Evolutionary conservation across 2,888 invertebrate species (phyloP).

Genomic region (Abscondita cerata): DNA sequence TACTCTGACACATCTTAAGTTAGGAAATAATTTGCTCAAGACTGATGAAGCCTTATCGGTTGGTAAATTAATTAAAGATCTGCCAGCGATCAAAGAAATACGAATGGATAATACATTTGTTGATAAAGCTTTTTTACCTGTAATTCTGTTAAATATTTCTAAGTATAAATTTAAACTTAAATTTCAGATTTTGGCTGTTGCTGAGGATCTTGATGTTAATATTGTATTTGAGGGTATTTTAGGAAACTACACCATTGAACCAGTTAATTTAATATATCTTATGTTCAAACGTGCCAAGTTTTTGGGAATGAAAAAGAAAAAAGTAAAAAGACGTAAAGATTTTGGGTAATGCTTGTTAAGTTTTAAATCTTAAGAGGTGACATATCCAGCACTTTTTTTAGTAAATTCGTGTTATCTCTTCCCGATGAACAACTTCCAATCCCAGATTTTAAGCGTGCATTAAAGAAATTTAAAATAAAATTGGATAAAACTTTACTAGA

Average conservation of each 20-base stretch:
- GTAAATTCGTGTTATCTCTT: no score
- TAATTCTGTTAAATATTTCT: constrained; percentile 37
- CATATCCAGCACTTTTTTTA: no score
- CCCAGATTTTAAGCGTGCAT: no score
- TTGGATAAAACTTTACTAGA: no score
- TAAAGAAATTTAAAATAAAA: no score
- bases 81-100: constrained; percentile 52
- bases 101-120: constrained; percentile 62
- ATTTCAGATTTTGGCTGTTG: neutral
- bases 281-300: constrained; percentile 60
- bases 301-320: constrained; percentile 60
- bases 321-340: constrained; percentile 55
- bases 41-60: constrained; percentile 59
- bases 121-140: constrained; percentile 56
- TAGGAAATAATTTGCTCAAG: constrained; percentile 62
- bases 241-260: constrained; percentile 59
- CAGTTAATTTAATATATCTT: constrained; percentile 58
- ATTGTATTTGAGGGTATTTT: constrained; percentile 59
- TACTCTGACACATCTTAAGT: constrained; percentile 56
- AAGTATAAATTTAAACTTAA: neutral
- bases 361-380: neutral
- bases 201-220: constrained; percentile 41
- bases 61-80: constrained; percentile 52
- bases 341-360: constrained; percentile 52
- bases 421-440: no score